These are phyloP conservation scores for Argynnis bischoffii DNA, from an alignment of 2,888 invertebrate species.

Conservation along the genomic window DNA sequence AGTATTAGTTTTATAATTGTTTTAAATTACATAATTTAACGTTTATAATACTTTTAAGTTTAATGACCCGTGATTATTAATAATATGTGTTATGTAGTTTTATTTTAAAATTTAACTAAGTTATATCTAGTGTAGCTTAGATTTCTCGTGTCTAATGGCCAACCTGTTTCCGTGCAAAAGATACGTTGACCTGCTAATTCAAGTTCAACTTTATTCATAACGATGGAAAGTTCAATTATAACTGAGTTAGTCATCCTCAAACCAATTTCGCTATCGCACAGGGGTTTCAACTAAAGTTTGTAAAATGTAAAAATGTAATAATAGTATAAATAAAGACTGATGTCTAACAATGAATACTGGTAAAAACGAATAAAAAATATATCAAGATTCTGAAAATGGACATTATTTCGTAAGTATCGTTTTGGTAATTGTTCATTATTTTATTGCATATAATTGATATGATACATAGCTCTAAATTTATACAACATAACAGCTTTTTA, in stretches of 20 bases:
- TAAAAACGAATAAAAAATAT: no score
- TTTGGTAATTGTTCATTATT: no score
- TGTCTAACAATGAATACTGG: no score
- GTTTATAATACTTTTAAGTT: slow-evolving; percentile 1
- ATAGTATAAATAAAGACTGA: no score
- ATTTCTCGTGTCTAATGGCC: slow-evolving; percentile 68
- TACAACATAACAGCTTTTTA: no score
- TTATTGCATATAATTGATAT: no score
- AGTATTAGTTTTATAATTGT: no score
- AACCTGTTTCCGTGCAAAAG: slow-evolving; percentile 60
- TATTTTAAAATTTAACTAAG: slow-evolving; percentile 12
- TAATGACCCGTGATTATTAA: neutral
- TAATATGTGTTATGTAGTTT: neutral
- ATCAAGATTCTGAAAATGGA: no score
- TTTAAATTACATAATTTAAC: no score
- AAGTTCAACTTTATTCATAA: slow-evolving; percentile 54
- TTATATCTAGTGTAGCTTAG: slow-evolving; percentile 29
- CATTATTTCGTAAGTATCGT: no score
- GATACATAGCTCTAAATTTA: no score
- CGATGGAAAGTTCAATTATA: slow-evolving; percentile 53
- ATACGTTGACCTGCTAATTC: slow-evolving; percentile 45
- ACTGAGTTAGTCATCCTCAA: slow-evolving; percentile 50
- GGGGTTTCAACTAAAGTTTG: slow-evolving; percentile 22
- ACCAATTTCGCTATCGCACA: slow-evolving; percentile 74
- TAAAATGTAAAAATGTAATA: no score